phyloP scores from a whole-genome alignment of 2,888 invertebrate genomes.

The Emmelina monodactyla region DNA sequence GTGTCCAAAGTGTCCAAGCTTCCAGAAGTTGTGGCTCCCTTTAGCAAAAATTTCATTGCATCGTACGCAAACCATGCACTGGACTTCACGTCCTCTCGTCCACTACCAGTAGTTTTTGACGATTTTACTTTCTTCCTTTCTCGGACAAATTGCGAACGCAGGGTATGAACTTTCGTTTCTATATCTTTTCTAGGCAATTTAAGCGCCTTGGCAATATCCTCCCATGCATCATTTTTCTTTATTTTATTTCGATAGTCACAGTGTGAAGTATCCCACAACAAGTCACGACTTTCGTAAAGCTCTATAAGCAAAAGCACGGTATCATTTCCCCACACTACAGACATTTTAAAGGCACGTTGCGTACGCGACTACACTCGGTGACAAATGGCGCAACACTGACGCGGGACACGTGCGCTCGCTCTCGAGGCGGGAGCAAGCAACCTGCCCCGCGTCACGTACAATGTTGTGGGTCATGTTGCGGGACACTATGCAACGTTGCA shows the following conservation, averaged over 20 bases:
- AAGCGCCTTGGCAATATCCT: slow-evolving; percentile 12
- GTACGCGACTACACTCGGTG: slow-evolving; percentile 15
- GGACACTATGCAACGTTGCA: slow-evolving; percentile 8
- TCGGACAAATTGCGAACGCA: slow-evolving; percentile 7
- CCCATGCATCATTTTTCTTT: slow-evolving; percentile 18
- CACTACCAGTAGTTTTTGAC: slow-evolving; percentile 16
- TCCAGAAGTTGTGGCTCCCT: slow-evolving; percentile 16
- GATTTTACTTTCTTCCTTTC: slow-evolving; percentile 16
- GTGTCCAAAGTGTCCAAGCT: slow-evolving; percentile 16
- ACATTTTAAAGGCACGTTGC: slow-evolving; percentile 14
- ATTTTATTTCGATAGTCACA: slow-evolving; percentile 17
- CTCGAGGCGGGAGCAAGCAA: slow-evolving; percentile 14
- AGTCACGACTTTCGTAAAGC: slow-evolving; percentile 15
- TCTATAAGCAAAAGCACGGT: slow-evolving; percentile 10
- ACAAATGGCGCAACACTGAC: slow-evolving; percentile 16
- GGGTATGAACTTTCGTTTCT: slow-evolving; percentile 16
- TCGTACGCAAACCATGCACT: slow-evolving; percentile 18
- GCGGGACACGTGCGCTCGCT: slow-evolving; percentile 15
- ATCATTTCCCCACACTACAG: slow-evolving; percentile 12
- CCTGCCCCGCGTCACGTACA: slow-evolving; percentile 15
- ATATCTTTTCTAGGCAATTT: slow-evolving; percentile 15
- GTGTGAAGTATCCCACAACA: slow-evolving; percentile 16
- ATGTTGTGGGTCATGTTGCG: slow-evolving; percentile 10
- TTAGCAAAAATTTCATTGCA: too few species aligned
- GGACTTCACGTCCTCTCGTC: slow-evolving; percentile 13